Conservation (phyloP, 2,113 vertebrate genomes). For the Labrus mixtus region DNA sequence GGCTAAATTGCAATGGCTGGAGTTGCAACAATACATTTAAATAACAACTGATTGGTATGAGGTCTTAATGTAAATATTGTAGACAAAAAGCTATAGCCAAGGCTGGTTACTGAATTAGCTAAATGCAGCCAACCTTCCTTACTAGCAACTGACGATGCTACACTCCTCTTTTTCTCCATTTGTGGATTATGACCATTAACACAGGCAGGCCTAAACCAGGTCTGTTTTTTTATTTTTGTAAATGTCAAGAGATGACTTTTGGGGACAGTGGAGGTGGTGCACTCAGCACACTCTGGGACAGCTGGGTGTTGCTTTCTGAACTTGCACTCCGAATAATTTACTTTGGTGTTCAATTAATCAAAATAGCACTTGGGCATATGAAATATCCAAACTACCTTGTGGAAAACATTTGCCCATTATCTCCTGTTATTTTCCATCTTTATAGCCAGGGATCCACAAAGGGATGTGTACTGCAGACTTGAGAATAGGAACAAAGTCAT, state of each 20-base stretch:
- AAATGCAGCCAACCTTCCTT: neutral
- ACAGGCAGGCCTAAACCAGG: neutral
- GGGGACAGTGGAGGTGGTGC: neutral
- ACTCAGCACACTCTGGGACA: neutral
- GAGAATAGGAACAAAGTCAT: neutral
- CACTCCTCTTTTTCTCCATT: neutral
- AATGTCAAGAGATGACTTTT: neutral
- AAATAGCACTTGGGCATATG: no score
- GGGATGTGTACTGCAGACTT: neutral
- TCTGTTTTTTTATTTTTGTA: neutral
- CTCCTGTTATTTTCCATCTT: constrained; percentile 2
- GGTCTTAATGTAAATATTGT: no score
- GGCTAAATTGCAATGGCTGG: neutral
- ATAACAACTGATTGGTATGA: no score
- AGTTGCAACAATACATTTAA: neutral
- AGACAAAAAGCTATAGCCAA: no score
- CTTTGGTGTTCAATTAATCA: neutral
- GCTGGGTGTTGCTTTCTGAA: neutral
- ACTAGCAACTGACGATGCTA: neutral
- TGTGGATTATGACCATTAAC: neutral
- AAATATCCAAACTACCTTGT: neutral
- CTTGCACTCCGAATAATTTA: neutral
- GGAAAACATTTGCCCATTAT: neutral
- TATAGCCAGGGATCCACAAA: neutral
- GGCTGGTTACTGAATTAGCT: no score